Evolutionary conservation across 2,113 vertebrate genomes (phyloP).

Genomic region (Gasterosteus aculeatus): DNA sequence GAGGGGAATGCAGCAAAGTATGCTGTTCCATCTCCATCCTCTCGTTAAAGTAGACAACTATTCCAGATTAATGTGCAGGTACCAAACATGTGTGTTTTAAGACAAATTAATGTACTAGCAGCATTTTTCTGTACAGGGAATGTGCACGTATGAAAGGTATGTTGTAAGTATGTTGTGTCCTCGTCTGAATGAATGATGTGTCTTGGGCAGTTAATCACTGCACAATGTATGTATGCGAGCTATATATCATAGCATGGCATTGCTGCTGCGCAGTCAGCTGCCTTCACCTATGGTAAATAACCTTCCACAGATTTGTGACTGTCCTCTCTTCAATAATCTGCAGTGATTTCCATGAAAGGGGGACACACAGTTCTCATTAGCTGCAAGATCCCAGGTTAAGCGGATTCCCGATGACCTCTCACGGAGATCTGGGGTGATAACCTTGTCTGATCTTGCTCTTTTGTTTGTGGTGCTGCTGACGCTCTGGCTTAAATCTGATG

Average conservation of each 20-base stretch:
- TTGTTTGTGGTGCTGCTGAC: slow-evolving; percentile 46
- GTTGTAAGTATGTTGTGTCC: not conserved
- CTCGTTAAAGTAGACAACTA: slow-evolving; percentile 6
- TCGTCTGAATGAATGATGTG: slow-evolving; percentile 31
- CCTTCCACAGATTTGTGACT: slow-evolving; percentile 56
- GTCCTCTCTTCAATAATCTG: slow-evolving; percentile 60
- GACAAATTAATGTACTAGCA: not conserved
- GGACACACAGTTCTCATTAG: slow-evolving; percentile 51
- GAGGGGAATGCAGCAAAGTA: not conserved
- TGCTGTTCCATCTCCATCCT: not conserved
- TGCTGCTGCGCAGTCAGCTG: slow-evolving; percentile 33
- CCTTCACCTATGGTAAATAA: slow-evolving; percentile 66
- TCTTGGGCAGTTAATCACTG: slow-evolving; percentile 45
- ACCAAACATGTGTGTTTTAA: not conserved
- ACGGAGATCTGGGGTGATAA: slow-evolving; percentile 33
- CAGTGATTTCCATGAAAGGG: slow-evolving; percentile 59
- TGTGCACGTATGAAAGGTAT: slow-evolving; percentile 4
- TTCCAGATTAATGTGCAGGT: slow-evolving; percentile 23
- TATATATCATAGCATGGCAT: slow-evolving; percentile 45
- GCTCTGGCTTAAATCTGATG: slow-evolving; percentile 55
- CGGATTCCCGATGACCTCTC: slow-evolving; percentile 65
- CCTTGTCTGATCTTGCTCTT: slow-evolving; percentile 41
- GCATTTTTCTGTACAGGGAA: not conserved
- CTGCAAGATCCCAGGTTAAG: slow-evolving; percentile 62
- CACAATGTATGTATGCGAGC: slow-evolving; percentile 21